These are phyloP conservation scores for Dryobotodes eremita DNA, from an alignment of 2,888 invertebrate species.

Conservation along the genomic window DNA sequence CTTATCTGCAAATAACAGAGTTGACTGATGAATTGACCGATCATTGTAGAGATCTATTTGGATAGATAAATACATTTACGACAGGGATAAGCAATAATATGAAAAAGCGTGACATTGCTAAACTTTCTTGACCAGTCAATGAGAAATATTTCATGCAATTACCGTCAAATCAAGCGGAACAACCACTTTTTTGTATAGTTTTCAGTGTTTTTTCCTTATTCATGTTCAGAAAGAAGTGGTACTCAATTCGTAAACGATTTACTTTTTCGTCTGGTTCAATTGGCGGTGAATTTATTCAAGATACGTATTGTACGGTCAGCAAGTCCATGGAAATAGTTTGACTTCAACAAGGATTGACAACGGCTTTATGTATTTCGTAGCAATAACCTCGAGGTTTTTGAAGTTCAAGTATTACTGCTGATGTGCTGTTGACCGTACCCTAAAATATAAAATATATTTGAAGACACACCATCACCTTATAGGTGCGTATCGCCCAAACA, in stretches of 20 bases:
- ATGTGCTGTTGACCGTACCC: not conserved
- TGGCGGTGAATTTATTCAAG: not conserved
- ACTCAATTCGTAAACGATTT: slow-evolving; percentile 11
- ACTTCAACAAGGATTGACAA: not conserved
- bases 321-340: too few relatives aligned
- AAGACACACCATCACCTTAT: not conserved
- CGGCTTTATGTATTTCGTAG: not conserved
- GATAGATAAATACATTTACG: slow-evolving; percentile 9
- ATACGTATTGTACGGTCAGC: not conserved
- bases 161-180: slow-evolving; percentile 41
- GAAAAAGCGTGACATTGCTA: slow-evolving; percentile 44
- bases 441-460: not conserved
- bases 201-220: slow-evolving; percentile 28
- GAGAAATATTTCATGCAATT: slow-evolving; percentile 47
- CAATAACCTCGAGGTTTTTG: too few relatives aligned
- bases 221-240: not conserved
- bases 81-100: not conserved
- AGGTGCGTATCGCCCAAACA: not conserved
- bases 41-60: not conserved
- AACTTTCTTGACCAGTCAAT: slow-evolving; percentile 50
- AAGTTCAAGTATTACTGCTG: not conserved
- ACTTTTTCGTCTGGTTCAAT: not conserved
- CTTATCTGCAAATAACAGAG: too few relatives aligned
- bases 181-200: slow-evolving; percentile 10
- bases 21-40: not conserved